Percentiles rank a stretch among this genome's conserved stretches.
phyloP scores from a whole-genome alignment of 2,113 vertebrate genomes.

The Felis catus region F.catus_Fca126_mat1.0 CM031421.1:70509501-70510000 shows the following conservation, averaged over 20 bases:
- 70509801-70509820: background rate
- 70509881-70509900: background rate
- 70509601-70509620: background rate
- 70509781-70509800: background rate
- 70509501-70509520: background rate
- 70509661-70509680: background rate
- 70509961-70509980: background rate
- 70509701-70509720: background rate
- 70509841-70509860: conserved; percentile 41
- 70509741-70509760: background rate
- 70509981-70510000: background rate
- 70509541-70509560: background rate
- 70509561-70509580: background rate
- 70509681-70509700: background rate
- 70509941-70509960: background rate
- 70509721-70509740: background rate
- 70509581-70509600: background rate
- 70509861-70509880: background rate
- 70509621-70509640: background rate
- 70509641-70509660: background rate
- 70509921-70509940: background rate
- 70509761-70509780: background rate
- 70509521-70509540: background rate
- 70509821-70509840: background rate
- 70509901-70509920: background rate